A percentile compares a stretch with the other conserved stretches of the same genome.
phyloP scores from a whole-genome alignment of 2,113 vertebrate species.

The Salvelinus fontinalis region DNA sequence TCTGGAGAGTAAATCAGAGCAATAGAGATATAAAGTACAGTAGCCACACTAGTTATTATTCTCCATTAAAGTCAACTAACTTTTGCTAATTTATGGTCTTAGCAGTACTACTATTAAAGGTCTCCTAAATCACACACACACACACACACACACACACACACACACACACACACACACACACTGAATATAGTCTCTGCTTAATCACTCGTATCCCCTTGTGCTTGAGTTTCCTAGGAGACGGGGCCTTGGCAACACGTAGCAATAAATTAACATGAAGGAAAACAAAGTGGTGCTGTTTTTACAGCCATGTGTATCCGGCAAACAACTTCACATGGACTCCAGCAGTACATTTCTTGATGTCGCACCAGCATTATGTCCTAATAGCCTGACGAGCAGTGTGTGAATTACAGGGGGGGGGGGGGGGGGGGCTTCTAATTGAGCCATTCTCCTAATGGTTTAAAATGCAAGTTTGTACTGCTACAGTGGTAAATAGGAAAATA shows the following conservation, averaged over 20 bases:
- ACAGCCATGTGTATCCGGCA: constrained; percentile 14
- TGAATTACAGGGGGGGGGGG: no score
- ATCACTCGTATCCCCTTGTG: constrained; percentile 36
- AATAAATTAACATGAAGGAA: constrained; percentile 27
- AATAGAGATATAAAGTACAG: background rate
- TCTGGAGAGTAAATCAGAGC: no score
- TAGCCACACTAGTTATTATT: constrained; percentile 21
- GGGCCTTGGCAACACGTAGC: constrained; percentile 27
- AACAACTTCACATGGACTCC: constrained; percentile 54
- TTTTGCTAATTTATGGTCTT: background rate
- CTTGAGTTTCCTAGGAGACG: constrained; percentile 42
- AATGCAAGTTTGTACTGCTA: no score
- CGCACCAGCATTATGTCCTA: constrained; percentile 48
- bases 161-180: constrained; percentile 10
- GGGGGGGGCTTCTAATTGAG: no score
- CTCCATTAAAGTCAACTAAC: constrained; percentile 5
- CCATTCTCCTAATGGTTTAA: no score
- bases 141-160: constrained; percentile 1
- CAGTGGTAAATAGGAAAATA: no score
- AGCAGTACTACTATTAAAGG: background rate
- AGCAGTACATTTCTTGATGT: constrained; percentile 58
- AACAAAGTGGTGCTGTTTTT: constrained; percentile 35
- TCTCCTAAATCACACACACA: constrained; percentile 1
- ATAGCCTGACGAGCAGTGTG: constrained; percentile 40
- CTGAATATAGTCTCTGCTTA: constrained; percentile 22